Conservation (phyloP, 2,888 invertebrate species). For the Clepsis dumicolana region DNA sequence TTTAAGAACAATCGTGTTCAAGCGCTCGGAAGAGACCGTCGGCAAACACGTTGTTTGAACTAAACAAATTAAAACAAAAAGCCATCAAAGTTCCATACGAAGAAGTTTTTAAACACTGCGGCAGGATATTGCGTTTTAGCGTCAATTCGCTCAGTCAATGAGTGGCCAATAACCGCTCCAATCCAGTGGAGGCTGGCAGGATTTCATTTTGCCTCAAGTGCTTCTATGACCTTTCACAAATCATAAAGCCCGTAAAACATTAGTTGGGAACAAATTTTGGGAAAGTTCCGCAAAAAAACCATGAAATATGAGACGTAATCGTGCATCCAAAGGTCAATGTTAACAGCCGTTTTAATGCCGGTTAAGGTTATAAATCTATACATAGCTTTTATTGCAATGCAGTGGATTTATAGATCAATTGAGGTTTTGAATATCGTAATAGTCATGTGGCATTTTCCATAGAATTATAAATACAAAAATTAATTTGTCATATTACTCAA, state of each 20-base stretch:
- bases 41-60: slow-evolving; percentile 38
- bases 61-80: slow-evolving; percentile 42
- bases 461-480: too few relatives aligned
- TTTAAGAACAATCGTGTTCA: slow-evolving; percentile 35
- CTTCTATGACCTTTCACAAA: slow-evolving; percentile 44
- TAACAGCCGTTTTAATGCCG: slow-evolving; percentile 12
- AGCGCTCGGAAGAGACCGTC: slow-evolving; percentile 36
- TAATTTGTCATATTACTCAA: too few relatives aligned
- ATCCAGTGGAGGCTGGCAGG: slow-evolving; percentile 54
- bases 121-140: slow-evolving; percentile 76
- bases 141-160: slow-evolving; percentile 64
- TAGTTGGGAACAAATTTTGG: slow-evolving; percentile 29
- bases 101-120: slow-evolving; percentile 61
- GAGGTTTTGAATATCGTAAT: neutral
- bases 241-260: slow-evolving; percentile 40
- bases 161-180: slow-evolving; percentile 76
- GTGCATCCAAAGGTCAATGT: slow-evolving; percentile 2
- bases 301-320: slow-evolving; percentile 45
- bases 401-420: neutral
- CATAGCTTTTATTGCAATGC: neutral
- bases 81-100: slow-evolving; percentile 44
- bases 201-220: slow-evolving; percentile 42
- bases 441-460: too few relatives aligned
- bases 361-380: neutral
- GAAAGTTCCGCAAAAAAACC: slow-evolving; percentile 21